phyloP scores from a whole-genome alignment of 1,140 invertebrate species.

The Brachionus koreanus region DNA sequence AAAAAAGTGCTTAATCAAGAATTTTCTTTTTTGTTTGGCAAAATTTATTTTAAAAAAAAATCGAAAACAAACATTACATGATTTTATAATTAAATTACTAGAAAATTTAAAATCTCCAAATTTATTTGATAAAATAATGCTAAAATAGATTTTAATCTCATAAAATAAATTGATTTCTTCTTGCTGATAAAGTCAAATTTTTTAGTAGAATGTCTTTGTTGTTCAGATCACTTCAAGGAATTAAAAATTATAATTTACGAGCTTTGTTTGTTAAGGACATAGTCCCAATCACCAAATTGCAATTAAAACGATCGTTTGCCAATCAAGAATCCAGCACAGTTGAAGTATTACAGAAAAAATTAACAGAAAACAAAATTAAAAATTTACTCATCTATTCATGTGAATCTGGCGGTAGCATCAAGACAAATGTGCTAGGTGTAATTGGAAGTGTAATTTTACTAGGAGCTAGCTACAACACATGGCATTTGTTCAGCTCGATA shows the following conservation, averaged over 20 bases:
- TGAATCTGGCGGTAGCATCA: background rate
- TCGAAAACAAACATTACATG: no score
- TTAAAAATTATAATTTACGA: background rate
- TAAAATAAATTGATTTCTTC: background rate
- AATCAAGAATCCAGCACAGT: background rate
- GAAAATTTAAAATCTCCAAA: no score
- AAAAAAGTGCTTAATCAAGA: no score
- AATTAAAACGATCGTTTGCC: background rate
- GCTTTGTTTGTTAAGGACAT: background rate
- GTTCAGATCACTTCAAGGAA: background rate
- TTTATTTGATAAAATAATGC: background rate
- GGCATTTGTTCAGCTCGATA: conserved; percentile 19
- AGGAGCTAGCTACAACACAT: conserved; percentile 31
- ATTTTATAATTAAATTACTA: no score
- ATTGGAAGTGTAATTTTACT: conserved; percentile 16
- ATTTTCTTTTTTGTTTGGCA: no score
- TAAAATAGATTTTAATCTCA: no score
- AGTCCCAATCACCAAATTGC: background rate
- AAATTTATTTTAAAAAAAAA: no score
- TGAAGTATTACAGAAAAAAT: background rate
- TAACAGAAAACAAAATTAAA: background rate
- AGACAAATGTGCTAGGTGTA: background rate
- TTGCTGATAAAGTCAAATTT: background rate
- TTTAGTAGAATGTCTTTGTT: background rate
- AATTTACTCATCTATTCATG: conserved; percentile 17